Percentiles rank a stretch among this genome's conserved stretches.
phyloP scores from a whole-genome alignment of 2,888 invertebrate genomes.

The Clunio marinus region DNA sequence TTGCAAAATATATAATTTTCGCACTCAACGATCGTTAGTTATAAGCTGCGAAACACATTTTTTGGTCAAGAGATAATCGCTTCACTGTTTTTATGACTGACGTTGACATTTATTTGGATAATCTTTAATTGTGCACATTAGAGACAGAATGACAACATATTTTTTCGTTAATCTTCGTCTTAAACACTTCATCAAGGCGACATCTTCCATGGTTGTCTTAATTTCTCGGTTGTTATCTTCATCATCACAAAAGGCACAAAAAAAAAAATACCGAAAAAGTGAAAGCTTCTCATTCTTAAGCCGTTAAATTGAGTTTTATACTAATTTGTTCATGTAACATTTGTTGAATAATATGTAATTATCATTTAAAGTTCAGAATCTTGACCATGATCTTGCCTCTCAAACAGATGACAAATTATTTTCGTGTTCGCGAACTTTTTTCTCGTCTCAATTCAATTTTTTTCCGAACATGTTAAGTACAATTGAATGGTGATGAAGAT shows the following conservation, averaged over 20 bases:
- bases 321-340: no score
- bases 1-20: slow-evolving; percentile 8
- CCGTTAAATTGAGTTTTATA: no score
- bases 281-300: no score
- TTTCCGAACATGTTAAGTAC: no score
- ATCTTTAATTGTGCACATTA: slow-evolving; percentile 12
- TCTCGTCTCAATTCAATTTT: neutral
- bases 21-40: neutral
- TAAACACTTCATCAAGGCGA: no score
- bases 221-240: no score
- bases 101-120: slow-evolving; percentile 37
- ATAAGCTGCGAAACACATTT: no score
- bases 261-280: no score
- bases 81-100: neutral
- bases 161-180: neutral
- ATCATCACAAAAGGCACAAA: no score
- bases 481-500: slow-evolving; percentile 19
- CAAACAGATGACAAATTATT: neutral
- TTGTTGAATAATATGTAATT: no score
- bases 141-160: neutral
- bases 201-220: no score
- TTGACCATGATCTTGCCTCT: neutral
- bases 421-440: neutral
- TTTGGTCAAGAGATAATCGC: neutral
- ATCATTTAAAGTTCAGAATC: neutral